Evolutionary conservation across 2,888 invertebrate genomes (phyloP), one percentile per base, ranked within the genome.

Genomic region (Chrysolina oricalcia): DNA sequence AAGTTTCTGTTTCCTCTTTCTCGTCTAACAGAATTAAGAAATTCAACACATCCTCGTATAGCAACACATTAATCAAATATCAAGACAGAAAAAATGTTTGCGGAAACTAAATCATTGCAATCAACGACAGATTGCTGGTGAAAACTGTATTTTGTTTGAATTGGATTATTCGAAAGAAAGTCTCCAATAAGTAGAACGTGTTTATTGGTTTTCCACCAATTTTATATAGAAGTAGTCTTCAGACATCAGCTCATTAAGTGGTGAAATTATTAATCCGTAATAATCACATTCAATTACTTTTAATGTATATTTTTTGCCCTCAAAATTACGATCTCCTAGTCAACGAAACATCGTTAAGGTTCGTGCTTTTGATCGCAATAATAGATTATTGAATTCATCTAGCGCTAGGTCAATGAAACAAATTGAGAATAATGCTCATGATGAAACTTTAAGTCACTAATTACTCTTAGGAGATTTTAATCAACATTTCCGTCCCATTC

Each of bases 241-340:
- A 8, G 23, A 46, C 15, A 41, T 23, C 23, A 66, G 27, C n/a
- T 66, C 46, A 66, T 66, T 66, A 66, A 6, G 9, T 66, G 27
- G 48, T 19, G 23, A 66, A 66, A 66, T 66, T 35, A 40, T 63
- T 17, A 35, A 23, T 13, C n/a, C 27, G 23, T 63, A 27, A 10
- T 63, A 40, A 63, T 40, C 17, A 15, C n/a, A 40, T 11, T 11
- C 40, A 9, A 63, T 62, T 62, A 35, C 8, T 15, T 1, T 46
- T 15, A 46, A 13, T 46, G 1, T 0, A 15, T 46, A 46, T 46
- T 15, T 46, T 15, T 46, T 46, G 15, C n/a, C 35, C 35, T 15
- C 46, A 46, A 46, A 46, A 46, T 46, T 15, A 46, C n/a, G 15
- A 46, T 15, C 35, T n/a, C n/a, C n/a, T n/a, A n/a, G n/a, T n/a